These are phyloP conservation scores for Amaurobius ferox DNA, from an alignment of 2,888 invertebrate genomes.

Conservation along the genomic window DNA sequence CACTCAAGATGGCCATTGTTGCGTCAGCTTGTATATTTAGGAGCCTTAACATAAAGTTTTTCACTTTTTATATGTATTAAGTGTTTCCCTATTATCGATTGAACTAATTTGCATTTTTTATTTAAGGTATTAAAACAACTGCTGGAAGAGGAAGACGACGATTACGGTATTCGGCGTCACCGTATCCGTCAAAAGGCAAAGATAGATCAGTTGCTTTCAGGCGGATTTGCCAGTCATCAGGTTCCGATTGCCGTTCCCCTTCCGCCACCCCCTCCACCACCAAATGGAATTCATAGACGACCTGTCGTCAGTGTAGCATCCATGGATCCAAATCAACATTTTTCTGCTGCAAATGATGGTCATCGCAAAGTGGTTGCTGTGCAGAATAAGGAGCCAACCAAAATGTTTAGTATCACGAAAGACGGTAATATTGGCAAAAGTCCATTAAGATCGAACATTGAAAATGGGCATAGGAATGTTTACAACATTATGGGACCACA, in stretches of 20 bases:
- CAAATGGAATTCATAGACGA: conserved; percentile 8
- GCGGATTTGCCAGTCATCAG: conserved; percentile 26
- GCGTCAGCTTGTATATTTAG: too few relatives aligned
- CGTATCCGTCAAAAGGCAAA: conserved; percentile 23
- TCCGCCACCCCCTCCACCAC: conserved; percentile 44
- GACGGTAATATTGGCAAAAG: not conserved
- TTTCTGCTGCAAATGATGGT: conserved; percentile 1
- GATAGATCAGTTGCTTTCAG: not conserved
- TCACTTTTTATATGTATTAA: too few relatives aligned
- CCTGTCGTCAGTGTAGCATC: conserved; percentile 33
- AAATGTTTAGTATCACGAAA: conserved; percentile 41
- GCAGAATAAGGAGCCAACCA: conserved; percentile 14
- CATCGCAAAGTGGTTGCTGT: conserved; percentile 29
- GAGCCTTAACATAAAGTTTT: too few relatives aligned
- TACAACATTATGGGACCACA: not conserved
- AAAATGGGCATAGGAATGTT: not conserved
- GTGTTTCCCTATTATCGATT: too few relatives aligned
- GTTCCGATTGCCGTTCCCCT: conserved; percentile 29
- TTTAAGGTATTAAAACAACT: conserved; percentile 61
- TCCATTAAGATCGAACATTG: not conserved
- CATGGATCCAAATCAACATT: conserved; percentile 6
- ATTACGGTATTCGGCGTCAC: conserved; percentile 32
- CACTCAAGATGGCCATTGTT: too few relatives aligned
- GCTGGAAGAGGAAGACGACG: conserved; percentile 57
- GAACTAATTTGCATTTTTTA: not conserved